Percentiles rank a stretch among this genome's conserved stretches.
phyloP scores from a whole-genome alignment of 2,113 vertebrate species.

The Genyomyrus donnyi region DNA sequence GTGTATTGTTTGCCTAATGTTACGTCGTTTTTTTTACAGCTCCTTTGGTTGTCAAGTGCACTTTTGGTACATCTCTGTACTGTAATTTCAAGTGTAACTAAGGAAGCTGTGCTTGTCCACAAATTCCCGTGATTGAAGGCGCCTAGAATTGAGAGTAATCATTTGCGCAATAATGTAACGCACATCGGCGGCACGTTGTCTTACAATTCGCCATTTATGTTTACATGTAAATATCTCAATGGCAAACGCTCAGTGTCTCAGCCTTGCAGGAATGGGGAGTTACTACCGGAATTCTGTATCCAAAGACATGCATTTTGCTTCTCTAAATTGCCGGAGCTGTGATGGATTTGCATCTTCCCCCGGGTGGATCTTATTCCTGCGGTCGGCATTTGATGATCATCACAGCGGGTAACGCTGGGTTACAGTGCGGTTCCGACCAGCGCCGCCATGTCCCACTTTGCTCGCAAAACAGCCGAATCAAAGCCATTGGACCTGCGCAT shows the following conservation, averaged over 20 bases:
- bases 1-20: neutral
- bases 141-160: neutral
- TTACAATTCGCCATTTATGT: neutral
- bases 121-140: neutral
- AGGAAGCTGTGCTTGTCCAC: neutral
- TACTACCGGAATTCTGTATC: neutral
- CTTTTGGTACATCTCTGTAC: neutral
- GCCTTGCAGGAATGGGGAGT: neutral
- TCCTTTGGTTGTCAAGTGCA: neutral
- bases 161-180: neutral
- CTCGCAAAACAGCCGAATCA: neutral
- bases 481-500: neutral
- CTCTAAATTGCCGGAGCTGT: neutral
- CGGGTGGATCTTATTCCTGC: neutral
- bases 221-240: neutral
- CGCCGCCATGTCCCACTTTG: neutral
- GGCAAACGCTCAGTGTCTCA: neutral
- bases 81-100: neutral
- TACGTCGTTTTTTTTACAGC: neutral
- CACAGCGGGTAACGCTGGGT: neutral
- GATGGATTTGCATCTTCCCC: neutral
- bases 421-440: neutral
- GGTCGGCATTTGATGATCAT: neutral
- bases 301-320: neutral
- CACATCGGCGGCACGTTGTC: neutral